Conservation (phyloP, 2,888 invertebrate species). For the Sericinus montela region DNA sequence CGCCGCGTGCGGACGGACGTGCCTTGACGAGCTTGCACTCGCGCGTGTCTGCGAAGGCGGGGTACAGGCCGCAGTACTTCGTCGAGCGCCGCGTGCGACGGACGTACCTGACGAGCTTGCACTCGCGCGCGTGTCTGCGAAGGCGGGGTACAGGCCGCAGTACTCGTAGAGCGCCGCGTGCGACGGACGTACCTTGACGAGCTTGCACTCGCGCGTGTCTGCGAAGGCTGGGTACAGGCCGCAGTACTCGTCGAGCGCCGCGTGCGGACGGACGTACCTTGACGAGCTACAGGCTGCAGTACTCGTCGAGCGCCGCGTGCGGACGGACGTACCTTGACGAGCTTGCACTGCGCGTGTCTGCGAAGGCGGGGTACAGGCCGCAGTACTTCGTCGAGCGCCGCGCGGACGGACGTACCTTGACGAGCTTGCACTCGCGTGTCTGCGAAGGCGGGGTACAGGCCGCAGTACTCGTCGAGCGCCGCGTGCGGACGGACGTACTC, state of each 20-base stretch:
- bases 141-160: conserved; percentile 99
- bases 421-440: conserved; percentile 97
- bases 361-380: too few relatives aligned
- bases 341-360: too few relatives aligned
- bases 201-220: conserved; percentile 96
- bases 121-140: conserved; percentile 97
- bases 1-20: neutral
- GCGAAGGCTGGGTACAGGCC: conserved; percentile 97
- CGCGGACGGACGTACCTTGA: too few relatives aligned
- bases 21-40: conserved; percentile 97
- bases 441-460: conserved; percentile 96
- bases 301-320: too few relatives aligned
- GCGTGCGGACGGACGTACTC: too few relatives aligned
- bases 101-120: conserved; percentile 95
- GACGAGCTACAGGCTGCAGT: too few relatives aligned
- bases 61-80: conserved; percentile 96
- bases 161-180: conserved; percentile 94
- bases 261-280: too few relatives aligned
- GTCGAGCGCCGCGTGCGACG: too few relatives aligned
- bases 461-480: too few relatives aligned
- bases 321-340: too few relatives aligned
- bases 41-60: conserved; percentile 96
- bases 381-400: too few relatives aligned
- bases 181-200: conserved; percentile 85
- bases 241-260: conserved; percentile 94